Base-by-base conservation (phyloP, 2,888 invertebrate genomes). In the Eutolmus rufibarbis region DNA sequence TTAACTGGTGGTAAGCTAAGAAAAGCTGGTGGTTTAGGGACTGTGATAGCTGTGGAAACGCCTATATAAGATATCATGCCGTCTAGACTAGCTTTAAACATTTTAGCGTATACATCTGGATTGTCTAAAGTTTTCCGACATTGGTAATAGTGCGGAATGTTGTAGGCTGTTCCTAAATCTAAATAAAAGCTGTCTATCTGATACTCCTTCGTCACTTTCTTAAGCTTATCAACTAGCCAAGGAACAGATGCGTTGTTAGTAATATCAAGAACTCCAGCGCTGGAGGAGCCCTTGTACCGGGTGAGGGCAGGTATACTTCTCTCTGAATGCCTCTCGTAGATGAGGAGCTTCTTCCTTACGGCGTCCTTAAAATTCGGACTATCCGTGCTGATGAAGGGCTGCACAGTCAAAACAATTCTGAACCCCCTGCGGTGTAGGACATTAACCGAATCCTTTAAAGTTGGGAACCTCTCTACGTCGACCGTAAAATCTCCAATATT, bases 351-450 rank as follows among this genome's bases (percentile, higher is more conserved):
- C 86, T 95, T 95, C 84, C 95, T 94, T 0, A 97, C 96, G 0
- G 97, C 96, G 90, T 97, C 96, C 86, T 95, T 95, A 91, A 98
- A 98, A 90, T 96, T 97, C 1, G 93, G 93, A 89, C 98, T 97
- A 90, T 97, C 97, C 0, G 97, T 97, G 85, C 96, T 96, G 46
- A 98, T 96, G 91, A 97, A 98, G 0, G 98, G 98, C 91, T 98
- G 97, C 0, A 98, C 95, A n/a, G 97, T 96, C 89, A 98, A 95
- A 0, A 96, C 96, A 16, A 98, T 96, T 90, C 96, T 95, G 89
- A 98, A 98, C 0, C 97, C 97, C 89, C 97, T 94, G 46, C 97
- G 94, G 89, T 96, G 96, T 56, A 98, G 94, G 85, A 97, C 96
- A 89, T 96, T 95, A 8, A 97, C 95, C 1, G 96, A 96, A 87